phyloP scores from a whole-genome alignment of 2,797 vertebrate genomes.

The Macrochelys suwanniensis region DNA sequence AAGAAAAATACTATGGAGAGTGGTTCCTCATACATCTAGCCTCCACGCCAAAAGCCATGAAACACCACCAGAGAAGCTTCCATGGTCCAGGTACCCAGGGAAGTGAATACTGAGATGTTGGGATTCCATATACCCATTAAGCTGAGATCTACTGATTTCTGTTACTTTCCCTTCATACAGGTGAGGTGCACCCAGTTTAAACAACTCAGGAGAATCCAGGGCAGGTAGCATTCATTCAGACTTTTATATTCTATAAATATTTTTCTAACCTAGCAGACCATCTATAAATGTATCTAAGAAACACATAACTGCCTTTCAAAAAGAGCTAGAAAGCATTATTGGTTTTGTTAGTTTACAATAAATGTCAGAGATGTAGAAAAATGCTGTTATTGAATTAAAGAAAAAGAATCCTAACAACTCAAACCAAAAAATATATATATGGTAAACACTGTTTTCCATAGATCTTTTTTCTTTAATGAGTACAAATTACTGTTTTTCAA shows the following conservation, averaged over 20 bases:
- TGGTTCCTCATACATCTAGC: fast-evolving
- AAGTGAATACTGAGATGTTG: background rate
- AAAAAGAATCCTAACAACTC: background rate
- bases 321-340: fast-evolving
- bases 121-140: background rate
- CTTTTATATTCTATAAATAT: background rate
- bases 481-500: background rate
- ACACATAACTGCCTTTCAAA: background rate
- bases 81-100: background rate
- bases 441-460: background rate
- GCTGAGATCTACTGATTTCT: background rate
- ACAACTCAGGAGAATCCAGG: background rate
- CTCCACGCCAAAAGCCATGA: fast-evolving
- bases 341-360: background rate
- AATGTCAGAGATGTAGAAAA: background rate
- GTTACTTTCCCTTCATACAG: background rate
- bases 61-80: fast-evolving
- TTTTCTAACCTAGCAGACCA: background rate
- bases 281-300: background rate
- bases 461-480: background rate
- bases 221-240: fast-evolving
- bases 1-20: background rate
- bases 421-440: background rate
- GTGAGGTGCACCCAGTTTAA: background rate
- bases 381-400: fast-evolving